phyloP scores from a whole-genome alignment of 2,888 invertebrate species.

The Sesamia inferens region DNA sequence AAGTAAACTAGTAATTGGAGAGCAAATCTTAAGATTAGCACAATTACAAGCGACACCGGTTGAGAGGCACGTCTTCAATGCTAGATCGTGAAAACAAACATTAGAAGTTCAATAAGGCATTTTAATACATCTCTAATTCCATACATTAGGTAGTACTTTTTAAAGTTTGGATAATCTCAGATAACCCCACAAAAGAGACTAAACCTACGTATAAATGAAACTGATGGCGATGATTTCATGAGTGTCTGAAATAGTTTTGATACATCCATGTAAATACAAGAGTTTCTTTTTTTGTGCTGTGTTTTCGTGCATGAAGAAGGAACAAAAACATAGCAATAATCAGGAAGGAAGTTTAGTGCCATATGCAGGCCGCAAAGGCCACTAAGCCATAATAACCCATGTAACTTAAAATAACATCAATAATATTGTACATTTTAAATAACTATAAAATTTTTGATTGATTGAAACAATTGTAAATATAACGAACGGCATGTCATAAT shows the following conservation, averaged over 20 bases:
- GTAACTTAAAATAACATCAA: not conserved
- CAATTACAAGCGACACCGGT: constrained; percentile 27
- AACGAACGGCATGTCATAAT: constrained; percentile 6
- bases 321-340: not conserved
- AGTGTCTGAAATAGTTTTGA: too few relatives aligned
- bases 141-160: not conserved
- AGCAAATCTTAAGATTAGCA: constrained; percentile 42
- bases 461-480: constrained; percentile 3
- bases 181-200: not conserved
- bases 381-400: not conserved
- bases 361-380: too few relatives aligned
- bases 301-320: not conserved
- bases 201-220: not conserved
- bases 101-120: constrained; percentile 7
- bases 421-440: not conserved
- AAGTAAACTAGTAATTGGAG: constrained; percentile 22
- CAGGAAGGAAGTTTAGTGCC: not conserved
- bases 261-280: not conserved
- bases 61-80: constrained; percentile 30
- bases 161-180: not conserved
- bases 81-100: constrained; percentile 27
- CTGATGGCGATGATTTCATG: too few relatives aligned
- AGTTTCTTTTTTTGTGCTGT: too few relatives aligned
- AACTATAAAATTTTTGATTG: constrained; percentile 7
- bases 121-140: not conserved